Evolutionary conservation across 2,797 vertebrate species (phyloP).

Genomic region (Manis pentadactyla): DNA sequence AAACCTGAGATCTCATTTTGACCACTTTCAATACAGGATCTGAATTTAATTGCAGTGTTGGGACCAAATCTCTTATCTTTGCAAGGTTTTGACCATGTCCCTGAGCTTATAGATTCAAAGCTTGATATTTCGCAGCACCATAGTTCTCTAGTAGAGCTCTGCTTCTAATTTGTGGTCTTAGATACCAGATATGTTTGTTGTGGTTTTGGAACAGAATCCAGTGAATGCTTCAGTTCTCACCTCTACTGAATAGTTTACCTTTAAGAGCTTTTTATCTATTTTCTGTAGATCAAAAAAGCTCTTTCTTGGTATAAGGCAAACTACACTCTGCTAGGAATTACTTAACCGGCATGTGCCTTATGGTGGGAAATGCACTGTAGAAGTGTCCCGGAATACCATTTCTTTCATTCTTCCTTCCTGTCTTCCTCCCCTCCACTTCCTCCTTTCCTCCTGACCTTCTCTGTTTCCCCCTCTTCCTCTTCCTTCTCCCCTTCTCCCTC

Average conservation of each 20-base stretch:
- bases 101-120: not conserved
- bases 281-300: not conserved
- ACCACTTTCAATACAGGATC: not conserved
- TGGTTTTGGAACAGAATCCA: not conserved
- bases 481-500: not conserved
- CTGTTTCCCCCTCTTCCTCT: too few species aligned
- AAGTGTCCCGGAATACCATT: not conserved
- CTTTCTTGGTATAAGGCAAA: not conserved
- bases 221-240: not conserved
- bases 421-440: not conserved
- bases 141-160: not conserved
- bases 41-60: constrained; percentile 7
- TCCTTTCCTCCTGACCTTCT: not conserved
- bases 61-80: not conserved
- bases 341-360: not conserved
- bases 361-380: not conserved
- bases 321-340: not conserved
- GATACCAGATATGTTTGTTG: not conserved
- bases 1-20: not conserved
- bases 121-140: not conserved
- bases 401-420: not conserved
- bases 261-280: not conserved
- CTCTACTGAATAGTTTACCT: not conserved
- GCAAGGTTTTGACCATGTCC: not conserved
- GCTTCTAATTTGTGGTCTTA: not conserved